Conservation (phyloP, 2,888 invertebrate species). For the Polymixis lichenea region DNA sequence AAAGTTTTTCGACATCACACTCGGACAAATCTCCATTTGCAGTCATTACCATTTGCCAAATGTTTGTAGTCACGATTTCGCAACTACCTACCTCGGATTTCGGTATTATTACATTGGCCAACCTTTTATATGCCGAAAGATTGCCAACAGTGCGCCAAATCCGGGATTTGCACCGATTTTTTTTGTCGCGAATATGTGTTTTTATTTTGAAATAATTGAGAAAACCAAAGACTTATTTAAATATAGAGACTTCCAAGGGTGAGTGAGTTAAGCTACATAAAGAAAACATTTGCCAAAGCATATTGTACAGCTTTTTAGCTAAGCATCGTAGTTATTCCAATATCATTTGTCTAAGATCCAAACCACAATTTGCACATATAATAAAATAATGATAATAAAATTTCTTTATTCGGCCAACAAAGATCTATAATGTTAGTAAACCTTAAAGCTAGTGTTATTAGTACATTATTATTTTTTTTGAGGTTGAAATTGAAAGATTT, state of each 20-base stretch:
- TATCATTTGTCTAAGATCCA: neutral
- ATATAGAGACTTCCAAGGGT: neutral
- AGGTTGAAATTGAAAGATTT: too few species aligned
- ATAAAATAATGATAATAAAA: too few species aligned
- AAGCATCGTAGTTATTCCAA: neutral
- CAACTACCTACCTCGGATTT: conserved; percentile 49
- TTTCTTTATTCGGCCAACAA: too few species aligned
- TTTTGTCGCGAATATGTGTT: neutral
- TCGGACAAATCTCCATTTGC: conserved; percentile 46
- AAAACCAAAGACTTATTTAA: neutral
- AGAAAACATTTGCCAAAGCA: neutral
- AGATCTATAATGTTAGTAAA: too few species aligned
- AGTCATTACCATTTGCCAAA: conserved; percentile 64
- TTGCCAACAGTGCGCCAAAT: conserved; percentile 26
- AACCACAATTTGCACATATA: neutral
- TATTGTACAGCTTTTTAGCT: neutral
- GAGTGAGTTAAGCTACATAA: neutral
- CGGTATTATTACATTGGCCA: conserved; percentile 54
- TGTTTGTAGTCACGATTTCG: conserved; percentile 63
- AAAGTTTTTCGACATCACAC: conserved; percentile 52
- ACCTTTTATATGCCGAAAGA: conserved; percentile 39
- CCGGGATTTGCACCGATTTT: neutral
- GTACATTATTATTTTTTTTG: too few species aligned
- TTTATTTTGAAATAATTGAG: conserved; percentile 1
- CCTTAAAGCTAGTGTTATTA: too few species aligned